These are phyloP conservation scores for Gyps fulvus DNA, from an alignment of 2,113 vertebrate species.

Conservation along the genomic window DNA sequence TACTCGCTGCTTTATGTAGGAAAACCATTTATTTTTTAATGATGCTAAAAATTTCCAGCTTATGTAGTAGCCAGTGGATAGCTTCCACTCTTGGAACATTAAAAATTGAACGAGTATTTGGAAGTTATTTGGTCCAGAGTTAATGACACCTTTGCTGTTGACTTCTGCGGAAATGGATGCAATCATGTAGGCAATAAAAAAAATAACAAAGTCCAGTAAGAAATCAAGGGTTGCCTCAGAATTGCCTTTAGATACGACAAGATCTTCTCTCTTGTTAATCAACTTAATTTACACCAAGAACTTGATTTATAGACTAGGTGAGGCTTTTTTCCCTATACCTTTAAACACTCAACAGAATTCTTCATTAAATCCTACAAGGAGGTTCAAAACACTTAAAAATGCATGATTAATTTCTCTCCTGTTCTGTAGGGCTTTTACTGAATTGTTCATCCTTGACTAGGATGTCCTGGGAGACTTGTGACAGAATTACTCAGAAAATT, in stretches of 20 bases:
- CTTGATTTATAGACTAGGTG: background rate
- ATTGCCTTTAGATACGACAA: background rate
- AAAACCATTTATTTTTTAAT: slow-evolving; percentile 48
- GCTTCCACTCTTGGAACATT: background rate
- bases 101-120: background rate
- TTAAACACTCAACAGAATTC: slow-evolving; percentile 33
- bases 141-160: slow-evolving; percentile 20
- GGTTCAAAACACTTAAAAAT: slow-evolving; percentile 48
- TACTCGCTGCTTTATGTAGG: background rate
- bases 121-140: background rate
- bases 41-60: background rate
- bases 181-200: background rate
- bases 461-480: slow-evolving; percentile 47
- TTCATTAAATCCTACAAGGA: slow-evolving; percentile 35
- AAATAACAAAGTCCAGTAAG: background rate
- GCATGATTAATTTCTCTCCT: slow-evolving; percentile 49
- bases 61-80: background rate
- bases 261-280: background rate
- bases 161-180: background rate
- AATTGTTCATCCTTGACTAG: slow-evolving; percentile 52
- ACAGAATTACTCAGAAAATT: slow-evolving; percentile 37
- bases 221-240: background rate
- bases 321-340: background rate
- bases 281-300: background rate
- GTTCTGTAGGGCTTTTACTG: slow-evolving; percentile 42